Conservation (phyloP, 2,797 vertebrate genomes). For the Potorous gilbertii region DNA sequence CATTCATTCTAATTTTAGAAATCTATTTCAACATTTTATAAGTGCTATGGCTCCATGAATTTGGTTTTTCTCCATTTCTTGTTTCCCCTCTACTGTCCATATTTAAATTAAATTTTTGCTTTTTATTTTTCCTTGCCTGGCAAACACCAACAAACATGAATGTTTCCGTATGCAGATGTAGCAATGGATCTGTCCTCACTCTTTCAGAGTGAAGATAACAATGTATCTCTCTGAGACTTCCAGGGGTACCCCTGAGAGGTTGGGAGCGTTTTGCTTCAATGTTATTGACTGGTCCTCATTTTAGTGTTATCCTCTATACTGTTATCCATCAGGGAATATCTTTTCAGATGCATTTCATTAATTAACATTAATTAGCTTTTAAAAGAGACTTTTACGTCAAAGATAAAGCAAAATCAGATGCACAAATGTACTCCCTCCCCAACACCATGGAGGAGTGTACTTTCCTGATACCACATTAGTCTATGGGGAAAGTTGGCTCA, state of each 20-base stretch:
- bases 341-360: background rate
- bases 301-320: background rate
- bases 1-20: conserved; percentile 64
- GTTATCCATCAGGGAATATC: background rate
- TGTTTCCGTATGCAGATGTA: background rate
- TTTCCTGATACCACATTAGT: too few relatives aligned
- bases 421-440: background rate
- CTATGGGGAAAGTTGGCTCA: too few relatives aligned
- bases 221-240: background rate
- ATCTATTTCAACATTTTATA: conserved; percentile 50
- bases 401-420: background rate
- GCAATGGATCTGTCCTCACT: background rate
- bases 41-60: background rate
- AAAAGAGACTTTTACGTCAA: background rate
- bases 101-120: background rate
- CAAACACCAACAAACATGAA: background rate
- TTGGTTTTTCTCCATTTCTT: background rate
- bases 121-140: background rate
- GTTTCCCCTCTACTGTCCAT: background rate
- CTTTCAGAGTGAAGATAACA: background rate
- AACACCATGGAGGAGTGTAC: too few relatives aligned
- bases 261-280: background rate
- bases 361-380: background rate
- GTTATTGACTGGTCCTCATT: background rate
- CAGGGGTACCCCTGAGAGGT: background rate